Conservation (phyloP, 2,888 invertebrate genomes). For the Nebria salina region DNA sequence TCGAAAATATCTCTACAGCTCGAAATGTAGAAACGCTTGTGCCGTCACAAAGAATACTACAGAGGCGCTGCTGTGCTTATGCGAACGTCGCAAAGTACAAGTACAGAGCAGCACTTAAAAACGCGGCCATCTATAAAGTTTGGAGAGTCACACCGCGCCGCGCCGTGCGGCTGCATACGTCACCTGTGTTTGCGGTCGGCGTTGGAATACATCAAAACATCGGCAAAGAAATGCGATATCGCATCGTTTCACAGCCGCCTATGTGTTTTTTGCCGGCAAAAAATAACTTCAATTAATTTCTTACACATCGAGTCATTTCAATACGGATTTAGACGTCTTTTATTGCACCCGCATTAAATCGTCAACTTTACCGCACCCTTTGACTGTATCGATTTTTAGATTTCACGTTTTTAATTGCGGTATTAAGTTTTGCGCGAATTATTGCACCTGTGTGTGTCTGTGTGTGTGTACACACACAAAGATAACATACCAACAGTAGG, state of each 20-base stretch:
- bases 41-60: neutral
- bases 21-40: neutral
- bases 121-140: neutral
- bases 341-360: neutral
- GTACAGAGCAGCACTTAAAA: neutral
- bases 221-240: conserved; percentile 34
- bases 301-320: conserved; percentile 53
- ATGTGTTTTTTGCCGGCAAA: conserved; percentile 29
- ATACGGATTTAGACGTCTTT: conserved; percentile 42
- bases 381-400: neutral
- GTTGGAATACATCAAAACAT: conserved; percentile 23
- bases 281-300: conserved; percentile 54
- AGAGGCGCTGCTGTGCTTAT: neutral
- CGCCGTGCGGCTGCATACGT: neutral
- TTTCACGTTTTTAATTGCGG: conserved; percentile 36
- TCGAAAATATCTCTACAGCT: neutral
- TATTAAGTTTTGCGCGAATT: neutral
- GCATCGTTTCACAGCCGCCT: conserved; percentile 15
- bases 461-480: too few relatives aligned
- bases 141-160: neutral
- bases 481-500: too few relatives aligned
- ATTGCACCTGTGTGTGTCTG: neutral
- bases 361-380: conserved; percentile 4
- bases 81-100: neutral
- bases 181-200: neutral